Percentiles rank a stretch among this genome's conserved stretches.
These are phyloP conservation scores for Cerastis leucographa DNA, from an alignment of 2,888 invertebrate genomes.

Conservation along the genomic window DNA sequence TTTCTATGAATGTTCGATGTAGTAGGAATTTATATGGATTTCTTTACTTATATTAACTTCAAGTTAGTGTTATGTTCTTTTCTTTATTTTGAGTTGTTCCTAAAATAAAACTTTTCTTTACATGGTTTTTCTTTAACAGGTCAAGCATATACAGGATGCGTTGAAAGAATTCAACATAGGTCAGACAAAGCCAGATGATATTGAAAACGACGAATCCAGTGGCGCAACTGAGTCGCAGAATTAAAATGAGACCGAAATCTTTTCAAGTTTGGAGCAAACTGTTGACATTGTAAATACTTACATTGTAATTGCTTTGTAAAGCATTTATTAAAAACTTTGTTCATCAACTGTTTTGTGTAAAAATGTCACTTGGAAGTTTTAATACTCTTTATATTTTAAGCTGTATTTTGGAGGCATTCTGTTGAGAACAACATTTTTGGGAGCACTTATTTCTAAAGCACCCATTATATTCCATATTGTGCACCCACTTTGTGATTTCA, in stretches of 20 bases:
- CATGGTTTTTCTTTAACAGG: slow-evolving; percentile 75
- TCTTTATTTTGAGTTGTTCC: slow-evolving; percentile 12
- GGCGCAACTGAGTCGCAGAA: slow-evolving; percentile 80
- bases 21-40: slow-evolving; percentile 22
- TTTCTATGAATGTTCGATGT: slow-evolving; percentile 63
- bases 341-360: slow-evolving; percentile 75
- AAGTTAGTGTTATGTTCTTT: slow-evolving; percentile 8
- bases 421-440: not conserved
- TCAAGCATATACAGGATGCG: slow-evolving; percentile 93
- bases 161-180: slow-evolving; percentile 91
- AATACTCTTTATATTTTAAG: slow-evolving; percentile 66
- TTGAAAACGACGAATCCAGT: slow-evolving; percentile 75
- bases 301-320: slow-evolving; percentile 74
- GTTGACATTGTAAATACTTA: slow-evolving; percentile 64
- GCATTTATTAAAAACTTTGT: slow-evolving; percentile 76
- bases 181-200: slow-evolving; percentile 80
- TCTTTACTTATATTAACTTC: slow-evolving; percentile 13
- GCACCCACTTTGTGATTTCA: not conserved
- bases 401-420: slow-evolving; percentile 41
- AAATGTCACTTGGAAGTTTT: slow-evolving; percentile 71
- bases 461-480: not conserved
- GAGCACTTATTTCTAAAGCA: not conserved
- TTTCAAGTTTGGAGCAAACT: slow-evolving; percentile 63
- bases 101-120: slow-evolving; percentile 47
- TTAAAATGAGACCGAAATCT: slow-evolving; percentile 56